Base-by-base conservation (phyloP, 1,140 invertebrate species). In the Batillaria attramentaria region DNA sequence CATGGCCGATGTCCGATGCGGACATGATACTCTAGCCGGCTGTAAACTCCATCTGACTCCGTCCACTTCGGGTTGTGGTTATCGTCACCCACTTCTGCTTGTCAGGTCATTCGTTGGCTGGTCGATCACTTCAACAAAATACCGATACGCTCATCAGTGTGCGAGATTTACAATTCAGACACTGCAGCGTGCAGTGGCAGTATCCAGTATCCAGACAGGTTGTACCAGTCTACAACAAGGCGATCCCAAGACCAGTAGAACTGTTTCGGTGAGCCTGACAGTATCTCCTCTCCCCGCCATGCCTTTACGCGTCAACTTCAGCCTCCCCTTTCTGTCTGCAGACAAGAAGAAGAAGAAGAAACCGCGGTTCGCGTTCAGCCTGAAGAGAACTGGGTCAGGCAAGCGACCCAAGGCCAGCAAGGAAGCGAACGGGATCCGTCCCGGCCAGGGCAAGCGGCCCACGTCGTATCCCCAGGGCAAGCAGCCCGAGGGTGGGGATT, bases 291-390 rank as follows among this genome's bases (percentile, higher is more conserved):
- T 41, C 43, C 39, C 42, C 42, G 13, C 0, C 10, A n/a, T 62
- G 33, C n/a, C 28, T 37, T 16, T 33, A 8, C 28, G 0, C 13
- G 28, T 8, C 3, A 33, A 33, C 10, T 39, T 65, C 18, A 8
- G 8, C 31, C 18, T 65, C 18, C 18, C 18, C 62, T 69, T 16
- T 33, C 24, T 33, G 2, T 1, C 16, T 69, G n/a, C 66, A 69
- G 50, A 74, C n/a, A 75, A 75, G 39, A 75, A 75, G 72, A 75
- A 75, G 39, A 24, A 54, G 20, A 18, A n/a, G 20, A 62, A 33
- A 20, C 54, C 35, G 4, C 72, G 72, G 3, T 75, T 75, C 54
- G 50, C 39, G 4, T 75, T 75, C 72, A 75, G 33, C 54, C 57
- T 20, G 16, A 75, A 62, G 72, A 75, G 57, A 28, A 75, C 37